phyloP scores from a whole-genome alignment of 1,140 invertebrate species.

The Drosophila quadrilineata region DNA sequence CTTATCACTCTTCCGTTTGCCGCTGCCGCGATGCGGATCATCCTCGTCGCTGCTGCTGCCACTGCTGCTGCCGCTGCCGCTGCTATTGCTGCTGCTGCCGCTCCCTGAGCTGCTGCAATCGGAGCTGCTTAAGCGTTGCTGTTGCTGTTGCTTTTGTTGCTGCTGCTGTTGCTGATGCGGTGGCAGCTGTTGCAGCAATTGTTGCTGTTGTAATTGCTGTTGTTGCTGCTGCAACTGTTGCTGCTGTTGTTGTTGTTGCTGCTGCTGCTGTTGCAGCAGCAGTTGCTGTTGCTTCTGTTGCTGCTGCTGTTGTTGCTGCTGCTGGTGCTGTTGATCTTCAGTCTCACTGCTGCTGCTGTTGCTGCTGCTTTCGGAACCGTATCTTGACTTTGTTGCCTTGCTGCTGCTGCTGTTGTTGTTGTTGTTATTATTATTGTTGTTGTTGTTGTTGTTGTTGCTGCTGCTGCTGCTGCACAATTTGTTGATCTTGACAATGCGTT shows the following conservation, averaged over 20 bases:
- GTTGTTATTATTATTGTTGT: background rate
- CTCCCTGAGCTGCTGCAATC: conserved; percentile 54
- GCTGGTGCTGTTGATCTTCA: conserved; percentile 22
- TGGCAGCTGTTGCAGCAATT: background rate
- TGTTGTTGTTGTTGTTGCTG: background rate
- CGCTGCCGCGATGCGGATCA: conserved; percentile 46
- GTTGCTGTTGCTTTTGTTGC: conserved; percentile 12
- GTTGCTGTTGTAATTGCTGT: conserved; percentile 2
- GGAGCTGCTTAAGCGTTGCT: conserved; percentile 10
- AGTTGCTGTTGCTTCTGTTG: conserved; percentile 9
- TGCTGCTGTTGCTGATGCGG: conserved; percentile 25
- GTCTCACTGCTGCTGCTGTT: conserved; percentile 38
- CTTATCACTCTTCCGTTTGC: conserved; percentile 82
- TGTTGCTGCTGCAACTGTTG: conserved; percentile 4
- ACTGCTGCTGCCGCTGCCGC: conserved; percentile 17
- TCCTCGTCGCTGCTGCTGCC: conserved; percentile 57
- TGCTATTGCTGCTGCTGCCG: conserved; percentile 18
- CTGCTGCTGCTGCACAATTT: conserved; percentile 9
- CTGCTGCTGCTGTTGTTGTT: background rate
- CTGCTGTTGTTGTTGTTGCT: conserved; percentile 3
- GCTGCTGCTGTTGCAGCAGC: conserved; percentile 22
- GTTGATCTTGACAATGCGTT: conserved; percentile 33
- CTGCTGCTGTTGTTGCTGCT: conserved; percentile 5
- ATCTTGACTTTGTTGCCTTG: conserved; percentile 9
- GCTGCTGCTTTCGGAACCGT: conserved; percentile 19